Evolutionary conservation across 2,797 vertebrate genomes (phyloP).

Genomic region (Sebastes ruberrimus): DNA sequence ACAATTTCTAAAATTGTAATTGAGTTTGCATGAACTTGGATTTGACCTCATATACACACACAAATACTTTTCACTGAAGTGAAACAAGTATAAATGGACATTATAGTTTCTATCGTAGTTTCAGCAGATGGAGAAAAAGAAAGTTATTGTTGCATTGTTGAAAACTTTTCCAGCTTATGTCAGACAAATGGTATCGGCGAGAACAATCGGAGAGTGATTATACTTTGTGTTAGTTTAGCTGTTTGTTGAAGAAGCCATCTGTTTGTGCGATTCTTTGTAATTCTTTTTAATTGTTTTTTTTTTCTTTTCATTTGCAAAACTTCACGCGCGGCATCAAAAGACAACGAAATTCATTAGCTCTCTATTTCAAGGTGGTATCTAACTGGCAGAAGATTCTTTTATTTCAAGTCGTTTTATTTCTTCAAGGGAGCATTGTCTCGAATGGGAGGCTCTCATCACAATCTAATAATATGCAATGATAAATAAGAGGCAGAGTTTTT

Average conservation of each 20-base stretch:
- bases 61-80: not conserved
- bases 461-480: conserved; percentile 75
- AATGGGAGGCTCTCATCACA: conserved; percentile 70
- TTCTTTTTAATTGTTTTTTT: conserved; percentile 67
- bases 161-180: conserved; percentile 65
- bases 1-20: not conserved
- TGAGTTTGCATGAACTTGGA: not conserved
- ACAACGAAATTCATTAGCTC: conserved; percentile 73
- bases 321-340: conserved; percentile 76
- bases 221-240: conserved; percentile 60
- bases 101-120: not conserved
- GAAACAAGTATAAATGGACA: not conserved
- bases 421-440: conserved; percentile 73
- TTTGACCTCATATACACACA: not conserved
- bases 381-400: conserved; percentile 77
- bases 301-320: conserved; percentile 69
- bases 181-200: conserved; percentile 45
- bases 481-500: conserved; percentile 71
- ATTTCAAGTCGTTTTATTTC: conserved; percentile 74
- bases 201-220: conserved; percentile 64
- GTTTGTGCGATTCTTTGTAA: conserved; percentile 72
- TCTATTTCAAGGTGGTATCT: conserved; percentile 74
- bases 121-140: conserved; percentile 36
- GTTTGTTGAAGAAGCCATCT: conserved; percentile 74
- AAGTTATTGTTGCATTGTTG: conserved; percentile 32